Evolutionary conservation across 2,888 invertebrate species (phyloP).

Genomic region (Petrolisthes manimaculis): DNA sequence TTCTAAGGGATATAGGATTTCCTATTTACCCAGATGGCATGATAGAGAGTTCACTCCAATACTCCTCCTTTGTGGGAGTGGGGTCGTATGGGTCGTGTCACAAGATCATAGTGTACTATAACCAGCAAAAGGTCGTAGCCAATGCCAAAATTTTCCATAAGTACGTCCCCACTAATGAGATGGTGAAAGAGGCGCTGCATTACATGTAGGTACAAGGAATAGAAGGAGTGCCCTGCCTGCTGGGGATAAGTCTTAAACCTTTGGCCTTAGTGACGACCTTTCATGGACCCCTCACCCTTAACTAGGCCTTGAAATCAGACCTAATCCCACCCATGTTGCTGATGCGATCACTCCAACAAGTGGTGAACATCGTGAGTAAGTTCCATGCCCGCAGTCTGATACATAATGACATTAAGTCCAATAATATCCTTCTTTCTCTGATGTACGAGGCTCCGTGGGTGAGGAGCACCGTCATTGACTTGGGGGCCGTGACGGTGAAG

Average conservation of each 20-base stretch:
- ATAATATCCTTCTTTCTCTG: slow-evolving; percentile 35
- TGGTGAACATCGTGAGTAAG: slow-evolving; percentile 9
- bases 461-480: slow-evolving; percentile 26
- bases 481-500: slow-evolving; percentile 22
- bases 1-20: not conserved
- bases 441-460: not conserved
- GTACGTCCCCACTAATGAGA: not conserved
- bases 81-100: slow-evolving; percentile 9
- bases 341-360: slow-evolving; percentile 24
- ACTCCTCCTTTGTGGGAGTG: not conserved
- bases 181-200: slow-evolving; percentile 7
- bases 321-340: not conserved
- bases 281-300: slow-evolving; percentile 29
- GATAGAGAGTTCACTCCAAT: not conserved
- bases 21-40: slow-evolving; percentile 24
- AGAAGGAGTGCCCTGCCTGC: slow-evolving; percentile 14
- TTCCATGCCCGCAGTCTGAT: slow-evolving; percentile 31
- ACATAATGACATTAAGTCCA: slow-evolving; percentile 47
- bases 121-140: not conserved
- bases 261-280: not conserved
- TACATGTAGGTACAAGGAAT: not conserved
- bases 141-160: slow-evolving; percentile 17
- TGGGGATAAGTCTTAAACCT: slow-evolving; percentile 21
- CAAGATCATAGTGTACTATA: slow-evolving; percentile 18
- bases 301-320: not conserved